phyloP scores from a whole-genome alignment of 2,888 invertebrate species.

The Drosophila rubida region DNA sequence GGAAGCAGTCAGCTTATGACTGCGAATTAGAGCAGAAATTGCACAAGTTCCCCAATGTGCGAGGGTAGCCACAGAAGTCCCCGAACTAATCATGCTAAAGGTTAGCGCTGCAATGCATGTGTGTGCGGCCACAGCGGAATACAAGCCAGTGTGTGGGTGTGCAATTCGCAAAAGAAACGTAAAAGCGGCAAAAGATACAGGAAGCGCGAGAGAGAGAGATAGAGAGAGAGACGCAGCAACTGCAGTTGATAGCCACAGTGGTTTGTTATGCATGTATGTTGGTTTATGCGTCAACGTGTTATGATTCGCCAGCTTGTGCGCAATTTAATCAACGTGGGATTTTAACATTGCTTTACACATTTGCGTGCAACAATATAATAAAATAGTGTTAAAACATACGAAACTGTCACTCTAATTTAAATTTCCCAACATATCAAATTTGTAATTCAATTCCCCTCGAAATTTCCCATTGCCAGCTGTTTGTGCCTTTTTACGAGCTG shows the following conservation, averaged over 20 bases:
- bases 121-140: not conserved
- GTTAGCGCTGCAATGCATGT: not conserved
- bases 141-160: not conserved
- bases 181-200: no score
- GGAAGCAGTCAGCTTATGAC: not conserved
- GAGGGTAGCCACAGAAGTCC: not conserved
- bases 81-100: constrained; percentile 2
- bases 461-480: constrained; percentile 3
- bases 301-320: not conserved
- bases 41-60: not conserved
- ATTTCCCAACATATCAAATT: not conserved
- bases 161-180: not conserved
- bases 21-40: not conserved
- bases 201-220: not conserved
- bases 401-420: not conserved
- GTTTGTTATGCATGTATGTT: not conserved
- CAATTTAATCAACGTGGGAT: not conserved
- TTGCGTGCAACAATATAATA: not conserved
- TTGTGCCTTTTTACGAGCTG: not conserved
- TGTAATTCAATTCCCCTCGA: not conserved
- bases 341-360: not conserved
- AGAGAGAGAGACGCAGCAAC: not conserved
- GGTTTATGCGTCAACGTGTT: not conserved
- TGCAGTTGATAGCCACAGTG: not conserved
- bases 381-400: not conserved